Evolutionary conservation across 2,113 vertebrate species (phyloP), one percentile per base, ranked within the genome.

Genomic region (Neogobius melanostomus): DNA sequence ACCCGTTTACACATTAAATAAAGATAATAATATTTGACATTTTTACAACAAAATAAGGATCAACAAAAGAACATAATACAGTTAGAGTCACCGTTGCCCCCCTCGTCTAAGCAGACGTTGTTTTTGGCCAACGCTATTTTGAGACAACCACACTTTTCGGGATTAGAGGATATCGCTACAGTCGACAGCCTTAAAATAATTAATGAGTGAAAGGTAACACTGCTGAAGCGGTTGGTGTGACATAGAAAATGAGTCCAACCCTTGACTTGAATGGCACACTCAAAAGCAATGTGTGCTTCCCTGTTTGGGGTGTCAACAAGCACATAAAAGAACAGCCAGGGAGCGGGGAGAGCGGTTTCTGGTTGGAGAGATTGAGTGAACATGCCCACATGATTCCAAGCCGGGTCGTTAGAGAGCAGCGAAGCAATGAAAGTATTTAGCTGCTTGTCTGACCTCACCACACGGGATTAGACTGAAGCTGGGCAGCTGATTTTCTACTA

Each of bases 331-430:
- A 87, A 82, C 64, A 43, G 54, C 63, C 48, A 17, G 59, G 62
- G 77, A 64, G 71, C 54, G 53, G 36, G 52, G 69, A 60, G 59
- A 15, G 73, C 68, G 47, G 48, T 66, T 68, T 66, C 59, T 36
- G 28, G 28, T 36, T 36, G 28, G 28, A n/a, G 63, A 77, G 50
- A 71, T 51, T 44, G 74, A 79, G 64, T 60, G 44, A 86, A 71
- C 73, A 72, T 57, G 71, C 42, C 47, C 59, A 56, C 72, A 81
- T 78, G 71, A 80, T 81, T 83, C 45, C 76, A 52, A 64, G 74
- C 49, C 75, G 52, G 46, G 70, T 80, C 71, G 77, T 65, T 46
- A 21, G 64, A 56, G 67, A 74, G 61, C 74, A 71, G 47, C 56
- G 64, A 49, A 72, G 73, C 50, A 68, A 69, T 71, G 28, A 54